Evolutionary conservation across 2,888 invertebrate genomes (phyloP).

Genomic region (Opisthograptis luteolata): DNA sequence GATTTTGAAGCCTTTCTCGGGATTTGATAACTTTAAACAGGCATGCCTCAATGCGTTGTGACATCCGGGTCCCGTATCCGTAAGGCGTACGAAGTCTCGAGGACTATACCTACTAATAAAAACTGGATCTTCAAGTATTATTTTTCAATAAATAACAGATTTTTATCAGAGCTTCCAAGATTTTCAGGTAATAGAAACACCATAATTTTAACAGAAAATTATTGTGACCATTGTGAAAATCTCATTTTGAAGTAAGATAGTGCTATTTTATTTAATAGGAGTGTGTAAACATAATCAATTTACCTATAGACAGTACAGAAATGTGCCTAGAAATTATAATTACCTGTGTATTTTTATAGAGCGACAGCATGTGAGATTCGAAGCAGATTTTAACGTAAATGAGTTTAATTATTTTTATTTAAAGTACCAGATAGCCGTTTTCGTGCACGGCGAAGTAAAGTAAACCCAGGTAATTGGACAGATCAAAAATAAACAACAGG

Average conservation of each 20-base stretch:
- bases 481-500: neutral
- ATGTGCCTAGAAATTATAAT: conserved; percentile 82
- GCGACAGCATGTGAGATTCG: conserved; percentile 71
- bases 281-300: conserved; percentile 71
- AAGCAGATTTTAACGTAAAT: conserved; percentile 53
- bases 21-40: no score
- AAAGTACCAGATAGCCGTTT: neutral
- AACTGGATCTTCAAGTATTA: no score
- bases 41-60: no score
- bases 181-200: conserved; percentile 1
- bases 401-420: conserved; percentile 1
- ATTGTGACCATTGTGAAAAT: conserved; percentile 36
- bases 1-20: no score
- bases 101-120: no score
- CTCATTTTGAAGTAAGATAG: conserved; percentile 54
- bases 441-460: neutral
- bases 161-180: no score
- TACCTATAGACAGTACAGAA: conserved; percentile 77
- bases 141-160: no score
- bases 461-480: neutral
- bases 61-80: no score
- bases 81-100: no score
- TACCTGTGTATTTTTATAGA: conserved; percentile 80
- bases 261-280: conserved; percentile 64
- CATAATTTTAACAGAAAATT: conserved; percentile 5